A percentile compares a stretch with the other conserved stretches of the same genome.
These are phyloP conservation scores for Cyrtodaria siliqua DNA, from an alignment of 2,888 invertebrate genomes.

Conservation along the genomic window DNA sequence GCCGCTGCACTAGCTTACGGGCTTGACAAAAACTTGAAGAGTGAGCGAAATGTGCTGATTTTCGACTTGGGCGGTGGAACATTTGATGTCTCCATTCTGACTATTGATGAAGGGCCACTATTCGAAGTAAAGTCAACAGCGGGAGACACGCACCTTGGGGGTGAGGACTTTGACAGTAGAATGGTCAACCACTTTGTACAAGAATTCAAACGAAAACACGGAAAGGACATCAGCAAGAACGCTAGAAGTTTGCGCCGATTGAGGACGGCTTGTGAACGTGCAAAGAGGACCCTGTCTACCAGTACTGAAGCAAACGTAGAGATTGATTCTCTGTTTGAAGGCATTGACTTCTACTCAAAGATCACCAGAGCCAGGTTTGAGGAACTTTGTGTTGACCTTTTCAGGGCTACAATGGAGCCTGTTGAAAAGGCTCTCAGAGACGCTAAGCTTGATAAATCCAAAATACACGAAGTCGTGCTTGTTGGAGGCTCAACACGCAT, in stretches of 20 bases:
- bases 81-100: constrained; percentile 86
- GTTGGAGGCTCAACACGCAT: constrained; percentile 89
- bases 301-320: constrained; percentile 80
- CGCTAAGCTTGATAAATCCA: no score
- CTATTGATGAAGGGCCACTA: constrained; percentile 88
- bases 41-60: constrained; percentile 87
- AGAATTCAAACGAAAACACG: constrained; percentile 79
- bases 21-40: constrained; percentile 86
- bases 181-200: constrained; percentile 79
- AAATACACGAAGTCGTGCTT: no score
- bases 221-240: constrained; percentile 78
- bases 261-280: constrained; percentile 81
- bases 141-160: constrained; percentile 84
- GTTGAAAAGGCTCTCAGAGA: constrained; percentile 93
- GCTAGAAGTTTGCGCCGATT: constrained; percentile 78
- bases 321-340: constrained; percentile 81
- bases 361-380: constrained; percentile 83
- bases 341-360: constrained; percentile 81
- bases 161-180: constrained; percentile 82
- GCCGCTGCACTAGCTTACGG: constrained; percentile 88
- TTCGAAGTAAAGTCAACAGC: constrained; percentile 84
- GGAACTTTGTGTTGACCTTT: constrained; percentile 80
- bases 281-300: constrained; percentile 82
- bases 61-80: constrained; percentile 88
- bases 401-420: constrained; percentile 90